Evolutionary conservation across 2,797 vertebrate genomes (phyloP), one percentile per base, ranked within the genome.

Genomic region (Chelmon rostratus): DNA sequence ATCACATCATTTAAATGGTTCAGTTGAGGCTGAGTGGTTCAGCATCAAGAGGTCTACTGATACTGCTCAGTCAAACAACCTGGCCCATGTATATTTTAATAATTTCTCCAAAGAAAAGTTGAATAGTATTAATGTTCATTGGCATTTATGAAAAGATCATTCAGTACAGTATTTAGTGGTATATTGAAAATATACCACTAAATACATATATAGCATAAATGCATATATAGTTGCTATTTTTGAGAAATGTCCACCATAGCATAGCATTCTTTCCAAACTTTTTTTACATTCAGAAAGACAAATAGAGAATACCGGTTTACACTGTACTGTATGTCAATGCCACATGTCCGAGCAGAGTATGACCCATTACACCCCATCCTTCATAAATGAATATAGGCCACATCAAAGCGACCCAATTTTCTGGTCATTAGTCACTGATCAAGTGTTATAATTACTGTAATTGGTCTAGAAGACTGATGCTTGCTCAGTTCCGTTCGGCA

Each of bases 371-470:
- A 40, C 11, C 4, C 1, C 3, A 47, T 53, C 28, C n/a, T 59
- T 75, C 54, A 62, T 21, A 56, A 76, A 77, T 61, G 21, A 77
- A 54, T 23, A 66, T 33, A 2, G 50, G 38, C 25, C 5, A 42
- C 66, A 67, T 67, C 46, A 79, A 82, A 77, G 71, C 49, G 3
- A 52, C 21, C 25, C 18, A 9, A 1, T 77, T 75, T 81, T 78
- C 82, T 76, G 72, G 69, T 79, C 82, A 83, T 87, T 87, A 81
- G 50, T 78, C 65, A 28, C 57, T 31, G 46, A 53, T 76, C 44
- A 79, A 83, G 61, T 66, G 50, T 81, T 82, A 54, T 68, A 88
- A 89, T 88, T 83, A 76, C 69, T 73, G 68, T 89, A 90, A 91
- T 85, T 92, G 82, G 69, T 81, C 25, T 44, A 31, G 71, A 80